phyloP scores from a whole-genome alignment of 2,888 invertebrate genomes.

The Melipona beecheii region DNA sequence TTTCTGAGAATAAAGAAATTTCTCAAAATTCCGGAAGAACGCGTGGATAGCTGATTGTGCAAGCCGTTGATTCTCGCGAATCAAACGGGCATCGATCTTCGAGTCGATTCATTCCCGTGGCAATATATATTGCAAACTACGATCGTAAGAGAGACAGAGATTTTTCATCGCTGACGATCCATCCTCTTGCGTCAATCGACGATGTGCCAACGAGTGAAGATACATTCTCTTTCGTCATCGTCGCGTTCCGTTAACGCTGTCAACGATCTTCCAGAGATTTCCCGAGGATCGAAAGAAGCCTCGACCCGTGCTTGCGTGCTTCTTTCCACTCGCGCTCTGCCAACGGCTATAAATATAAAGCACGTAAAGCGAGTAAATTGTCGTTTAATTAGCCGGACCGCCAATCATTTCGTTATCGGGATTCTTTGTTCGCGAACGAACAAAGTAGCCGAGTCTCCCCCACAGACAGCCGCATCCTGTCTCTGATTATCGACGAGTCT shows the following conservation, averaged over 20 bases:
- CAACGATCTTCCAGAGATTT: background rate
- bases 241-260: too few species aligned
- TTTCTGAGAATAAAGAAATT: background rate
- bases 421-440: conserved; percentile 74
- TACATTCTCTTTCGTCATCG: background rate
- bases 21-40: background rate
- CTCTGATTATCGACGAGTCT: conserved; percentile 71
- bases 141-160: background rate
- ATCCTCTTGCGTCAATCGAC: background rate
- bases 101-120: background rate
- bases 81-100: background rate
- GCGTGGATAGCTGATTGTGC: background rate
- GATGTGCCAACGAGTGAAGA: background rate
- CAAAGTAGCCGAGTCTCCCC: conserved; percentile 63
- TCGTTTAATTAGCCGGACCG: conserved; percentile 77
- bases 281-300: background rate
- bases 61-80: background rate
- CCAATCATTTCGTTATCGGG: conserved; percentile 79
- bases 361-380: conserved; percentile 64
- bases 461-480: conserved; percentile 78
- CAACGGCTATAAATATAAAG: conserved; percentile 72
- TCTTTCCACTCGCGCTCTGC: conserved; percentile 6
- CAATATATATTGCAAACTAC: background rate
- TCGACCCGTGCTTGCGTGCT: background rate
- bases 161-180: background rate